These are phyloP conservation scores for Stenotaenia linearis DNA, from an alignment of 2,888 invertebrate species.

Conservation along the genomic window DNA sequence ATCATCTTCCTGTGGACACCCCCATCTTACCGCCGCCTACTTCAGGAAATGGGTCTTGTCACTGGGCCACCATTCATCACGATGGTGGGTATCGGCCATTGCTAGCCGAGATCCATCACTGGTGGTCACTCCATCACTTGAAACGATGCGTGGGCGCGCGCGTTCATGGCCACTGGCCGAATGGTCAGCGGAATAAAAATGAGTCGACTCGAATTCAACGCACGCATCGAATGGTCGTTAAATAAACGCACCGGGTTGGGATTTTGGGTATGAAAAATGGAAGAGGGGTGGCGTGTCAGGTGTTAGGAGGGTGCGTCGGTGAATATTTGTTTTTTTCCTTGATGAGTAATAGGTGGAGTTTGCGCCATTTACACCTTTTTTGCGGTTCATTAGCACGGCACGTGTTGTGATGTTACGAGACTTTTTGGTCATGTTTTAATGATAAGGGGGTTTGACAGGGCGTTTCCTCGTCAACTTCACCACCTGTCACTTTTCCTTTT, in stretches of 20 bases:
- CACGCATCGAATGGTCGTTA: neutral
- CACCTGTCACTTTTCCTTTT: neutral
- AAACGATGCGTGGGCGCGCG: constrained; percentile 3
- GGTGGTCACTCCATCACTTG: neutral
- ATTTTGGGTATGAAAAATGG: neutral
- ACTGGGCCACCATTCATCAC: constrained; percentile 31
- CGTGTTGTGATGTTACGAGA: neutral
- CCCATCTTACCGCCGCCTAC: neutral
- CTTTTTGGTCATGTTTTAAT: neutral
- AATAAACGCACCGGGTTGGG: neutral
- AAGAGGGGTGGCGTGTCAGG: neutral
- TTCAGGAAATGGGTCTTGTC: constrained; percentile 32
- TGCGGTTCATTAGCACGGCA: neutral
- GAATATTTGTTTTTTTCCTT: neutral
- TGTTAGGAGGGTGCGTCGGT: neutral
- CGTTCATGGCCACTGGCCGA: constrained; percentile 4
- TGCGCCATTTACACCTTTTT: neutral
- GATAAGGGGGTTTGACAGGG: neutral
- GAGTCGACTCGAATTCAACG: neutral
- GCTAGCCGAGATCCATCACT: neutral
- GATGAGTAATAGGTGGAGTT: neutral
- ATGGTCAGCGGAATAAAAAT: neutral
- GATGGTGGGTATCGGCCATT: constrained; percentile 1
- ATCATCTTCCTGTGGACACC: neutral
- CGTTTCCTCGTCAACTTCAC: neutral